A percentile compares a stretch with the other conserved stretches of the same genome.
phyloP scores from a whole-genome alignment of 2,888 invertebrate species.

The Dryococelus australis region DNA sequence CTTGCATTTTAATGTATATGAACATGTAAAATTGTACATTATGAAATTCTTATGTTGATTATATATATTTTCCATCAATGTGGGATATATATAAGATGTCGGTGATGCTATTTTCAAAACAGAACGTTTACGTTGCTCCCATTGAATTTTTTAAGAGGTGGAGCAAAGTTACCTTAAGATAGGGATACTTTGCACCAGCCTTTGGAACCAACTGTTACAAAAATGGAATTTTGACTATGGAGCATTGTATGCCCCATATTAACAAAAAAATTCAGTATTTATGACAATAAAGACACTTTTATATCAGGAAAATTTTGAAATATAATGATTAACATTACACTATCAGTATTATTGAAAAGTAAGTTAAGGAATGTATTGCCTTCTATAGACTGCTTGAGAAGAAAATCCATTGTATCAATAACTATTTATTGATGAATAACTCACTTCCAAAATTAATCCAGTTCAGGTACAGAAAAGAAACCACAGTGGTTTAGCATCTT shows the following conservation, averaged over 20 bases:
- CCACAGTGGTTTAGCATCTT: not conserved
- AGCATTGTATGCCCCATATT: not conserved
- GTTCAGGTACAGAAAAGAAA: not conserved
- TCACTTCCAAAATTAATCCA: not conserved
- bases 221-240: not conserved
- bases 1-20: not conserved
- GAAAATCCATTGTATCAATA: not conserved
- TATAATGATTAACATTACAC: not conserved
- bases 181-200: not conserved
- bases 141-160: not conserved
- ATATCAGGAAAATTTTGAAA: not conserved
- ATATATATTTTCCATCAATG: not conserved
- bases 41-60: not conserved
- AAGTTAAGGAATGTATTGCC: not conserved
- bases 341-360: not conserved
- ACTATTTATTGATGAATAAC: not conserved
- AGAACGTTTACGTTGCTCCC: not conserved
- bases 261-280: not conserved
- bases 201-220: not conserved
- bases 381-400: not conserved
- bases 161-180: not conserved
- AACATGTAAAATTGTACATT: not conserved
- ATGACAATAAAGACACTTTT: not conserved
- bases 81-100: not conserved
- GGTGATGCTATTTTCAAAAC: not conserved